Conservation (phyloP, 2,113 vertebrate genomes). For the Sinosuthora webbiana region DNA sequence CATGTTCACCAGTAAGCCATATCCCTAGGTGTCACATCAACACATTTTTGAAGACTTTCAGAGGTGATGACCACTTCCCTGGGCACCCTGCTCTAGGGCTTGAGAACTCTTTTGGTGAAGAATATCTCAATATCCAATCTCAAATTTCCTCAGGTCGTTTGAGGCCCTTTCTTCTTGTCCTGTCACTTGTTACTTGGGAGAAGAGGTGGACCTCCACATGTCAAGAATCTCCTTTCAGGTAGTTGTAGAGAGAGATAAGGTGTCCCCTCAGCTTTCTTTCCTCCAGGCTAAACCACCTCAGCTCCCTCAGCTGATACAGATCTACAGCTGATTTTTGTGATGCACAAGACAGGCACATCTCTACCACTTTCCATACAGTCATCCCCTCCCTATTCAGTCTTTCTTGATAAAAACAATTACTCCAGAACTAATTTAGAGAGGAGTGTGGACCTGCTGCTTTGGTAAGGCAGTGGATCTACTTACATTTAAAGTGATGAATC, state of each 20-base stretch:
- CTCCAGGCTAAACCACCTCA: background rate
- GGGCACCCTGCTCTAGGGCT: background rate
- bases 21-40: background rate
- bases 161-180: background rate
- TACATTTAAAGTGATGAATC: background rate
- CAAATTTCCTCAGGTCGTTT: background rate
- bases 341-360: fast-evolving
- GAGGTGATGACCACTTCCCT: background rate
- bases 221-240: background rate
- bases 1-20: background rate
- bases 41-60: background rate
- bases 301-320: background rate
- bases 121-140: background rate
- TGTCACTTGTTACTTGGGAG: background rate
- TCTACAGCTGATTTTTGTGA: background rate
- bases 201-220: background rate
- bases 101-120: background rate
- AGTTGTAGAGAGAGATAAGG: background rate
- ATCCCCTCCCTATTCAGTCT: background rate
- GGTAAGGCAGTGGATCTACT: background rate
- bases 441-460: background rate
- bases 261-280: background rate
- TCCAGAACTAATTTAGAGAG: background rate
- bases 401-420: background rate
- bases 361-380: background rate